phyloP scores from a whole-genome alignment of 2,113 vertebrate genomes.

The Cepphus grylle region DNA sequence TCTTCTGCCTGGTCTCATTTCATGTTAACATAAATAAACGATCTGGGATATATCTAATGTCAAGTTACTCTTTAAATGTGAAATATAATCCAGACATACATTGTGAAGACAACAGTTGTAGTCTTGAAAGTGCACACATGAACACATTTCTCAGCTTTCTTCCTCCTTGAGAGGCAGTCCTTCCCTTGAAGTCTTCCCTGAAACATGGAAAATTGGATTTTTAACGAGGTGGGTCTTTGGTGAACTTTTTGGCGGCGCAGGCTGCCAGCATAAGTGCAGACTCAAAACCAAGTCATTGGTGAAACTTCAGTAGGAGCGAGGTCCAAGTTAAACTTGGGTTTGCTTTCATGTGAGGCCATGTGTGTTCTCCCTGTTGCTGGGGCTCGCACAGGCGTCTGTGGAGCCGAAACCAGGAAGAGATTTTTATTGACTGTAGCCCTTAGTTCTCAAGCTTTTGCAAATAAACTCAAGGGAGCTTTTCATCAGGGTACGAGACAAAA shows the following conservation, averaged over 20 bases:
- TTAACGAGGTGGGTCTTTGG: neutral
- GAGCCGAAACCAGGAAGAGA: neutral
- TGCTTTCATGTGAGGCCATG: neutral
- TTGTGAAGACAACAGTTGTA: neutral
- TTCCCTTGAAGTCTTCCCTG: neutral
- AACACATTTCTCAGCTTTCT: neutral
- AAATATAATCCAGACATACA: neutral
- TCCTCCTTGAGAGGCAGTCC: neutral
- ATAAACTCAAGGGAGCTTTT: neutral
- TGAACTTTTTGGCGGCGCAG: neutral
- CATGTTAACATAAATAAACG: neutral
- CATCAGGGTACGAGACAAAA: neutral
- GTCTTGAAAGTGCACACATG: neutral
- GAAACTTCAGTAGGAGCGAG: neutral
- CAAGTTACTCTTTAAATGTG: neutral
- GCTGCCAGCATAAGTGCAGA: neutral
- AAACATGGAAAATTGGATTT: neutral
- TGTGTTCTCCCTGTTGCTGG: neutral
- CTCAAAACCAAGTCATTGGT: neutral
- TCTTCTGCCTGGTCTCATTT: neutral
- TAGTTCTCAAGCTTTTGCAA: neutral
- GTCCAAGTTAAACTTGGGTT: constrained; percentile 2
- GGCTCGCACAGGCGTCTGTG: neutral
- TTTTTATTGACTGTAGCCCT: neutral
- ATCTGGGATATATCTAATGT: neutral